Conservation (phyloP, 2,113 vertebrate genomes). For the Theristicus caerulescens region DNA sequence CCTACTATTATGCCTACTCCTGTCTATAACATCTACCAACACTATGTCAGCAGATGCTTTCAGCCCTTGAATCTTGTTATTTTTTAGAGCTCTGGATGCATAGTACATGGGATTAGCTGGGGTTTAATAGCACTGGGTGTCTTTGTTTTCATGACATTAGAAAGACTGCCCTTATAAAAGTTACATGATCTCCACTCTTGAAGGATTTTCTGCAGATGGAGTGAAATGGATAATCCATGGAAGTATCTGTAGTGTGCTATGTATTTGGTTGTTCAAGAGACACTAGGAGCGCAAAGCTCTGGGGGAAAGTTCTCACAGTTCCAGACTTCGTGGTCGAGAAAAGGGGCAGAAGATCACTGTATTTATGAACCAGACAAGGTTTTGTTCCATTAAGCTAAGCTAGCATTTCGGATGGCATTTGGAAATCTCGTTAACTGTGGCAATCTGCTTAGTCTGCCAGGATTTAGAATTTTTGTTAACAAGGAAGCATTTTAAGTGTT, state of each 20-base stretch:
- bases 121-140: neutral
- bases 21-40: neutral
- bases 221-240: neutral
- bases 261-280: neutral
- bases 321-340: neutral
- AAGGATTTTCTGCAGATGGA: neutral
- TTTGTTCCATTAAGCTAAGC: neutral
- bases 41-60: neutral
- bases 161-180: neutral
- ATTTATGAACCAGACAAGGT: neutral
- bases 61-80: neutral
- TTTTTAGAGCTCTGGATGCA: neutral
- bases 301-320: neutral
- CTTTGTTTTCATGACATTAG: neutral
- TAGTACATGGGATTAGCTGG: no score
- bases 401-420: neutral
- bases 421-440: neutral
- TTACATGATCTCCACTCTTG: neutral
- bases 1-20: neutral
- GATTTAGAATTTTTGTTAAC: neutral
- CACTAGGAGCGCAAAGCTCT: neutral
- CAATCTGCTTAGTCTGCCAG: neutral
- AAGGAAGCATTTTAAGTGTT: neutral
- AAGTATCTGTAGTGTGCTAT: neutral
- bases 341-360: neutral